A percentile compares a stretch with the other conserved stretches of the same genome.
Evolutionary conservation across 2,113 vertebrate species (phyloP).

Genomic region (Aplodontia rufa): DNA sequence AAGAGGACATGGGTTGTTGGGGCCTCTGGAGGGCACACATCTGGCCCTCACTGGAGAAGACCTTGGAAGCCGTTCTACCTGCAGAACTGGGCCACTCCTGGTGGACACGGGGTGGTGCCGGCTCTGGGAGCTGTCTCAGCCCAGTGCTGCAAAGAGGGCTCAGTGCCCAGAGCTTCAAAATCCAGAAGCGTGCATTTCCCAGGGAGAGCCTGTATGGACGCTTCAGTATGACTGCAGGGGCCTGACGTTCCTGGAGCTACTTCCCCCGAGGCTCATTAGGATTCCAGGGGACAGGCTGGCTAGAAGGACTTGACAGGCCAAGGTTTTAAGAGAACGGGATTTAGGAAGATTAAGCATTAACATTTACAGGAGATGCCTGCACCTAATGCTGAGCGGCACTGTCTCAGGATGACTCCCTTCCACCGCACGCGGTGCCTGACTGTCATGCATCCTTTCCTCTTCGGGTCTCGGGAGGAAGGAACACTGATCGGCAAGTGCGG

Average conservation of each 20-base stretch:
- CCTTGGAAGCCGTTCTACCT: not conserved
- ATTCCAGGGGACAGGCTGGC: not conserved
- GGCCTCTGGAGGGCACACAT: not conserved
- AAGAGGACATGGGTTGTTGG: rapidly evolving
- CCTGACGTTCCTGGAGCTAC: rapidly evolving
- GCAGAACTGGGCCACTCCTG: rapidly evolving
- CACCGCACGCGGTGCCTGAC: conserved; percentile 56
- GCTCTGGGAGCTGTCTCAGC: rapidly evolving
- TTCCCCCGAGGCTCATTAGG: not conserved
- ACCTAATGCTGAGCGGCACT: conserved; percentile 50
- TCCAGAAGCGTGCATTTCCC: rapidly evolving
- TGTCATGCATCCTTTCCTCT: conserved; percentile 50
- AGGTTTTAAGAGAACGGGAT: conserved; percentile 61
- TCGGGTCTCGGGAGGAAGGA: conserved; percentile 53
- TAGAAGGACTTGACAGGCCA: conserved; percentile 61
- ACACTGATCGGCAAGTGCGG: conserved; percentile 45
- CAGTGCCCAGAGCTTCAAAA: rapidly evolving
- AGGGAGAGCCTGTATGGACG: rapidly evolving
- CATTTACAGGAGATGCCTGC: conserved; percentile 73
- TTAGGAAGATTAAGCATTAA: conserved; percentile 78
- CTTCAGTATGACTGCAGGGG: not conserved
- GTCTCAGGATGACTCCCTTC: conserved; percentile 70
- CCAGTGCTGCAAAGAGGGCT: rapidly evolving
- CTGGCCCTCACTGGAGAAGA: not conserved
- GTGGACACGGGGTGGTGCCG: rapidly evolving